Base-by-base conservation (phyloP, 2,888 invertebrate species). In the Tenthredo distinguenda region DNA sequence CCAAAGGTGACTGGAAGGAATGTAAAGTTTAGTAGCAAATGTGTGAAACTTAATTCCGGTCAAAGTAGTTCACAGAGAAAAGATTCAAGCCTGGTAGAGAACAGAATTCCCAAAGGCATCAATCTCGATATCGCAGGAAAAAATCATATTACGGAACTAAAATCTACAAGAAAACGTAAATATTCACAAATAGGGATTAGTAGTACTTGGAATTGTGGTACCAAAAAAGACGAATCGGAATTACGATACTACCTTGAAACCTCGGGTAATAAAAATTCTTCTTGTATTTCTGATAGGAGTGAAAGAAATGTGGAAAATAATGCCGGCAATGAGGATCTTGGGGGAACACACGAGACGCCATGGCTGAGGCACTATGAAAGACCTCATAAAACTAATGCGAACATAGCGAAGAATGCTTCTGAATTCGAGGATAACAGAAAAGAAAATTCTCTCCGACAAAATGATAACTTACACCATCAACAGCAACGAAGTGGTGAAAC, bases 351-450 rank as follows among this genome's bases (percentile, higher is more conserved):
- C 47, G 50, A 40, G 26, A 37, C 18, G 9, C 68, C 68, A 34
- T 83, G 83, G 83, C 71, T 71, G 9, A 83, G 83, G 71, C 68
- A 83, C 62, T 83, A 83, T 40, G 68, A 83, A 83, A 71, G 68
- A 71, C 68, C 83, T n/a, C 83, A 18, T 9, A 37, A 6, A 26
- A 34, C 18, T 7, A 2, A 18, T 31, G 1, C 15, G 0, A n/a
- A 18, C 9, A n/a, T 15, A 68, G 47, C 31, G 1, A 68, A 83
- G 50, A 47, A 71, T 50, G 12, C 31, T 26, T 10, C 37, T 50
- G 31, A 50, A 31, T 43, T 40, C 34, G 10, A 12, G 15, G 31
- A 68, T 43, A 47, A 65, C 15, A 12, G 18, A 40, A 82, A 40
- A 26, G 65, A 40, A 34, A 62, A 37, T 40, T n/a, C 31, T 26